Evolutionary conservation across 2,888 invertebrate species (phyloP).

Genomic region (Lasioglossum figueresi): DNA sequence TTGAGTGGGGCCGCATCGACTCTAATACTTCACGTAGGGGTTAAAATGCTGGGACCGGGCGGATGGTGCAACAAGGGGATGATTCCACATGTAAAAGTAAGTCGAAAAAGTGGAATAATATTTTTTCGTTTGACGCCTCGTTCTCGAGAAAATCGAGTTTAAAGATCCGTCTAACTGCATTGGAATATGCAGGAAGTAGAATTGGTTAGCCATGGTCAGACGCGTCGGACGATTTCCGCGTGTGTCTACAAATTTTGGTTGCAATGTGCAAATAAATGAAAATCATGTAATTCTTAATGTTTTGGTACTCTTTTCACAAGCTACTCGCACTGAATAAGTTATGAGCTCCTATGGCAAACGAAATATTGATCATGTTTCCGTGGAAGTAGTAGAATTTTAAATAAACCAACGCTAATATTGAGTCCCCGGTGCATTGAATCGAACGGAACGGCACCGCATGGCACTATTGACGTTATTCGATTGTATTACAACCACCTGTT

Average conservation of each 20-base stretch:
- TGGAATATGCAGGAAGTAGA: no score
- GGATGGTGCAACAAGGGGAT: no score
- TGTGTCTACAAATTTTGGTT: no score
- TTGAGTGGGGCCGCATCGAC: background rate
- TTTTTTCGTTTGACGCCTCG: no score
- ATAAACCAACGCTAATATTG: background rate
- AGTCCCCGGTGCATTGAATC: background rate
- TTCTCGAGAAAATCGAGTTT: no score
- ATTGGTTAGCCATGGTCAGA: no score
- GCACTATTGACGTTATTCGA: background rate
- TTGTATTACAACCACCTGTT: constrained; percentile 10
- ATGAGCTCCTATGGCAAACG: background rate
- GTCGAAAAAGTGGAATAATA: no score
- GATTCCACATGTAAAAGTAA: no score
- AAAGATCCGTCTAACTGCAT: no score
- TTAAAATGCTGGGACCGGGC: background rate
- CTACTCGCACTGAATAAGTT: background rate
- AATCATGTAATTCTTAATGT: no score
- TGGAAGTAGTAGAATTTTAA: background rate
- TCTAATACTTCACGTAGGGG: background rate
- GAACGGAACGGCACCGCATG: background rate
- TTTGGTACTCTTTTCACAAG: background rate
- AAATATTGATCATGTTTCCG: background rate
- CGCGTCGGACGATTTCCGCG: no score
- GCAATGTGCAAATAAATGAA: no score